These are phyloP conservation scores for Anastrepha obliqua DNA, from an alignment of 1,140 invertebrate species.

Conservation along the genomic window DNA sequence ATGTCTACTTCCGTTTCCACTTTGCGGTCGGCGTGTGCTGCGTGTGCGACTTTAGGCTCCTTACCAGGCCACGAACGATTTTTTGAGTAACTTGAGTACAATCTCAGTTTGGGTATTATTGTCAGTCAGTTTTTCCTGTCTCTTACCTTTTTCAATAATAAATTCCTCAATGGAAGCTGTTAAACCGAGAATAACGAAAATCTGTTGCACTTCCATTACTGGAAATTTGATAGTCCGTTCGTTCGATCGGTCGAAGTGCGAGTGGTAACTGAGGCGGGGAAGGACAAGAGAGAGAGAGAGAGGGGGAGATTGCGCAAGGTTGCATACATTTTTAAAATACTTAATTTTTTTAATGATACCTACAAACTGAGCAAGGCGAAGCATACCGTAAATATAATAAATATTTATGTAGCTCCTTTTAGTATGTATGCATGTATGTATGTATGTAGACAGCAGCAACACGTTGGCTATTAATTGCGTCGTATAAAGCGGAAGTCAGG, in stretches of 20 bases:
- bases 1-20: constrained; percentile 71
- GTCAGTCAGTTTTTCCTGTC: not conserved
- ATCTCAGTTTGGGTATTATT: constrained; percentile 26
- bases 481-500: not conserved
- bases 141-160: constrained; percentile 23
- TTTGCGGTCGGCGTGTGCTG: constrained; percentile 67
- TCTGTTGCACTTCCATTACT: not conserved
- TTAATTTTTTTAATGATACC: not conserved
- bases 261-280: not conserved
- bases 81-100: not conserved
- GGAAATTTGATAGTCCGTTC: constrained; percentile 23
- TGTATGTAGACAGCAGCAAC: not conserved
- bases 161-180: constrained; percentile 35
- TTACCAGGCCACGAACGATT: not conserved
- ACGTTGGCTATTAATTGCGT: not conserved
- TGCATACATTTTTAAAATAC: not conserved
- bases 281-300: not conserved
- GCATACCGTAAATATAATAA: not conserved
- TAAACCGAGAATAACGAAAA: not conserved
- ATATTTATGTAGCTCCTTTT: not conserved
- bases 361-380: not conserved
- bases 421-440: not conserved
- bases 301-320: not conserved
- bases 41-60: constrained; percentile 13
- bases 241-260: not conserved